Evolutionary conservation across 1,140 invertebrate genomes (phyloP), one percentile per base, ranked within the genome.

Genomic region (Lepidurus arcticus): DNA sequence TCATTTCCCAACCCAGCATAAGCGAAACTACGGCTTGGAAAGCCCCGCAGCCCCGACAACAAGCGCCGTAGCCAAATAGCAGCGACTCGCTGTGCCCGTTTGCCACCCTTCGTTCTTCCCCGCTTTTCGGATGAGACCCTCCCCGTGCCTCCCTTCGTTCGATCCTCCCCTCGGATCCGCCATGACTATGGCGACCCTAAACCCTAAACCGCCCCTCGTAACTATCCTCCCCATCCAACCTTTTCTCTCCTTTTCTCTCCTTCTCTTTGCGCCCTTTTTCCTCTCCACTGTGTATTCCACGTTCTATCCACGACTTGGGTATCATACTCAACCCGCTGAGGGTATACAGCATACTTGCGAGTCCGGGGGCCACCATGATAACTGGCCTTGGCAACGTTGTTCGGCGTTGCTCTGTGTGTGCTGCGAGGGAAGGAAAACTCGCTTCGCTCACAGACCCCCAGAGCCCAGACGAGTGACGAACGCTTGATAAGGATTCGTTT

Each of bases 361-460:
- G 53, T 65, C 53, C 53, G 53, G 53, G 53, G 53, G 53, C 53
- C 53, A 65, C 53, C 53, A 65, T 65, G 53, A 65, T 65, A 65
- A 65, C 53, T 65, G 53, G 53, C 53, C 53, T 65, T 65, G 53
- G 53, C 53, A 65, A 65, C 53, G 53, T 65, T 65, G 53, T 65
- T 65, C 53, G 13, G 53, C 53, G 13, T 65, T 65, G 53, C 53
- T 34, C 34, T 65, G 13, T 65, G 21, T 65, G 13, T 65, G 21
- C 53, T 65, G 9, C 53, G 21, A 65, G 21, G 16, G 8, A 65
- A 65, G 13, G 53, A 65, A 65, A 65, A 65, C 53, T 65, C 53
- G 53, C 53, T 65, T 65, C 9, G 53, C 53, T 16, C 53, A 21
- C 21, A 65, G 53, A 65, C 53, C 53, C 21, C 53, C 21, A 65